Evolutionary conservation across 2,888 invertebrate genomes (phyloP).

Genomic region (Coleophora flavipennella): DNA sequence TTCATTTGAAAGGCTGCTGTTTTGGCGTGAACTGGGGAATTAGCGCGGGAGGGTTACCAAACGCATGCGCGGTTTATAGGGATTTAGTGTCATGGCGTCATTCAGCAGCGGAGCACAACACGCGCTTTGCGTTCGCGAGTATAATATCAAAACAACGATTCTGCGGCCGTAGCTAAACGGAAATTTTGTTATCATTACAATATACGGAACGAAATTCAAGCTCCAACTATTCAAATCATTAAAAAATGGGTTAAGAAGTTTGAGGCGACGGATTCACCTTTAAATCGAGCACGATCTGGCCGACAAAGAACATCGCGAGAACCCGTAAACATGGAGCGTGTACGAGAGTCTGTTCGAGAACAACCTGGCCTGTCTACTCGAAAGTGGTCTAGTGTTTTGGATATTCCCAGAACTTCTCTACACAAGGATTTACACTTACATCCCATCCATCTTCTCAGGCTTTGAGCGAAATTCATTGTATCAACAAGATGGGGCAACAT

Average conservation of each 20-base stretch:
- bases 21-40: too few relatives aligned
- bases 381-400: conserved; percentile 3
- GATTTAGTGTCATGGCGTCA: conserved; percentile 4
- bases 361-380: conserved; percentile 4
- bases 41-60: too few relatives aligned
- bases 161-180: conserved; percentile 1
- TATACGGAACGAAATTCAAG: conserved; percentile 1
- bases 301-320: too few relatives aligned
- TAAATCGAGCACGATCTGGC: conserved; percentile 14
- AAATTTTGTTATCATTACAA: conserved; percentile 4
- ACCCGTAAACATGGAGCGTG: conserved; percentile 5
- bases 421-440: conserved; percentile 7
- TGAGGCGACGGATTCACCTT: conserved; percentile 16
- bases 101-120: conserved; percentile 3
- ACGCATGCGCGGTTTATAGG: too few relatives aligned
- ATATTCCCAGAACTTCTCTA: conserved; percentile 4
- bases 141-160: too few relatives aligned
- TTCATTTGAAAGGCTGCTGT: too few relatives aligned
- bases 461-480: conserved; percentile 11
- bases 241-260: conserved; percentile 13
- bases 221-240: too few relatives aligned
- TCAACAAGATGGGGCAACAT: conserved; percentile 11
- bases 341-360: conserved; percentile 5
- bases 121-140: conserved; percentile 2
- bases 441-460: conserved; percentile 7